Percentiles rank a stretch among this genome's conserved stretches.
Evolutionary conservation across 2,797 vertebrate species (phyloP).

Genomic region (Labeo calbasu): DNA sequence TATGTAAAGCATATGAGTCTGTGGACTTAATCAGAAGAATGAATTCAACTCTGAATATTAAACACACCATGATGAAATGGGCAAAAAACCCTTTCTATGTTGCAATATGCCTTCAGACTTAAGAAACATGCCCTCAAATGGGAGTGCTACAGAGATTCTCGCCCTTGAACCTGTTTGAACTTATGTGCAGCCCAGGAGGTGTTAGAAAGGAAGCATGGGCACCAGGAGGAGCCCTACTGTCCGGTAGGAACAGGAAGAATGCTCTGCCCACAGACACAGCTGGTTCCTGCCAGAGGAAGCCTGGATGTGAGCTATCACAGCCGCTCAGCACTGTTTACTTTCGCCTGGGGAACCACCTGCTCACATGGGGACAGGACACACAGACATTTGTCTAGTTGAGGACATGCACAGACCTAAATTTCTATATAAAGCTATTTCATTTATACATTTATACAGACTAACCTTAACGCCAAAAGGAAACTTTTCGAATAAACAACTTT

Average conservation of each 20-base stretch:
- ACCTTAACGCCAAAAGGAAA: neutral
- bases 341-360: constrained; percentile 71
- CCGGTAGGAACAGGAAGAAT: constrained; percentile 61
- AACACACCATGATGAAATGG: constrained; percentile 22
- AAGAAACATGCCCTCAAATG: constrained; percentile 16
- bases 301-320: constrained; percentile 80
- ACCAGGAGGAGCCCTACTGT: constrained; percentile 23
- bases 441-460: neutral
- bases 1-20: constrained; percentile 5
- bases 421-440: neutral
- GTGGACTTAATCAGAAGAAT: constrained; percentile 13
- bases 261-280: constrained; percentile 78
- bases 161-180: neutral
- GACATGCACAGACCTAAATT: neutral
- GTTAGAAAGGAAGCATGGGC: constrained; percentile 55
- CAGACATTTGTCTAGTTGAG: constrained; percentile 7
- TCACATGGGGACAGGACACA: constrained; percentile 48
- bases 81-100: neutral
- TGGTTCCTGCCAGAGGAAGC: constrained; percentile 92
- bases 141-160: neutral
- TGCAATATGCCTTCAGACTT: constrained; percentile 30
- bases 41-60: constrained; percentile 20
- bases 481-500: neutral
- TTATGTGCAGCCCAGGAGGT: neutral
- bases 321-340: constrained; percentile 75